These are phyloP conservation scores for Euzophera pinguis DNA, from an alignment of 2,888 invertebrate species.

Conservation along the genomic window DNA sequence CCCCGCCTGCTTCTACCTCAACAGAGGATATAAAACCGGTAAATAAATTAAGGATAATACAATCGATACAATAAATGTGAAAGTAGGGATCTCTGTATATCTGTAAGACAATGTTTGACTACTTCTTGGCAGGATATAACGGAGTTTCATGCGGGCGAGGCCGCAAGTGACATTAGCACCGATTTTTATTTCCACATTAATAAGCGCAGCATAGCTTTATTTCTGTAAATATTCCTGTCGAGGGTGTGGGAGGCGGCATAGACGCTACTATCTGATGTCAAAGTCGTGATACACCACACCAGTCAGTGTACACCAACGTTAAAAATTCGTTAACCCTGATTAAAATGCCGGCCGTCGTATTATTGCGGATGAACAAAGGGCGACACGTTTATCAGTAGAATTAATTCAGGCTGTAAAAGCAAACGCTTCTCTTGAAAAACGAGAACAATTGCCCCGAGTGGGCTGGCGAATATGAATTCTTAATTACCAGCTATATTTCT, in stretches of 20 bases:
- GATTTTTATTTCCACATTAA: too few relatives aligned
- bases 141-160: too few relatives aligned
- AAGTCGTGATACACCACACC: constrained; percentile 26
- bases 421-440: constrained; percentile 31
- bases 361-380: constrained; percentile 48
- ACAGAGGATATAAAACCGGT: too few relatives aligned
- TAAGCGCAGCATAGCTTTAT: too few relatives aligned
- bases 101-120: too few relatives aligned
- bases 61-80: too few relatives aligned
- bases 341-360: constrained; percentile 48
- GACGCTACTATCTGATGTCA: constrained; percentile 23
- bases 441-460: constrained; percentile 20
- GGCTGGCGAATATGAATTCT: constrained; percentile 13
- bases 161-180: too few relatives aligned
- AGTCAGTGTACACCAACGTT: constrained; percentile 32
- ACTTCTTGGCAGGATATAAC: too few relatives aligned
- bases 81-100: too few relatives aligned
- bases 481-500: constrained; percentile 12
- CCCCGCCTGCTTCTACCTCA: too few relatives aligned
- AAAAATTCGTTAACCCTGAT: constrained; percentile 57
- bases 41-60: too few relatives aligned
- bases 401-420: constrained; percentile 43
- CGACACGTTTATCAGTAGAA: constrained; percentile 46
- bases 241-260: constrained; percentile 14
- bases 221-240: not conserved